Evolutionary conservation across 2,888 invertebrate genomes (phyloP).

Genomic region (Brenthis hecate): DNA sequence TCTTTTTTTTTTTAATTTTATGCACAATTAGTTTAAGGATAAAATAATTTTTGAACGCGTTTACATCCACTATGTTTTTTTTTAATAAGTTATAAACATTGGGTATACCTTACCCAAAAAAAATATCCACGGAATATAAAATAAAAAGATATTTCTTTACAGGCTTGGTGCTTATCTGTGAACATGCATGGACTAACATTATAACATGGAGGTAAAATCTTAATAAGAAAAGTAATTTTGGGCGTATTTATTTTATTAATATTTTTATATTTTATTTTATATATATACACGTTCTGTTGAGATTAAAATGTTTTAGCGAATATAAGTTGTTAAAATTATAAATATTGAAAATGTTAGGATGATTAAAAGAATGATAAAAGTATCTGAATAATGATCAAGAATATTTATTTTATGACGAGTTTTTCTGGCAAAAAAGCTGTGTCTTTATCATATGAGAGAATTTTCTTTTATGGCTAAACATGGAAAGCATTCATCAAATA

Average conservation of each 20-base stretch:
- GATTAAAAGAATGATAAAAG: not conserved
- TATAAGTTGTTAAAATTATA: not conserved
- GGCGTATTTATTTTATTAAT: not conserved
- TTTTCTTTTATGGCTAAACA: too few species aligned
- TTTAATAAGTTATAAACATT: too few species aligned
- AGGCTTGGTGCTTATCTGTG: constrained; percentile 79
- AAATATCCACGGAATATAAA: not conserved
- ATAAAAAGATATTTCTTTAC: constrained; percentile 61
- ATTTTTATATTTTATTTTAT: not conserved
- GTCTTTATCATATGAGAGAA: too few species aligned
- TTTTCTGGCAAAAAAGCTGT: too few species aligned
- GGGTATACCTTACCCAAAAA: too few species aligned
- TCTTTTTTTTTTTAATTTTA: too few species aligned
- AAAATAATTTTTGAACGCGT: too few species aligned
- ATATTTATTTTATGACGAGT: too few species aligned
- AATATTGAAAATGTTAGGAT: not conserved
- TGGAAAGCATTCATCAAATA: too few species aligned
- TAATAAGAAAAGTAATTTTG: constrained; percentile 1
- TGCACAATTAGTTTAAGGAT: too few species aligned
- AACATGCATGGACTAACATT: constrained; percentile 74
- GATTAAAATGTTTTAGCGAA: not conserved
- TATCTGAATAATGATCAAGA: not conserved
- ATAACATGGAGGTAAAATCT: constrained; percentile 31
- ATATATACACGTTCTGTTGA: not conserved
- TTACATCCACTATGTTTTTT: too few species aligned